These are phyloP conservation scores for Trypoxylus dichotomus DNA, from an alignment of 1,140 invertebrate species.

Conservation along the genomic window DNA sequence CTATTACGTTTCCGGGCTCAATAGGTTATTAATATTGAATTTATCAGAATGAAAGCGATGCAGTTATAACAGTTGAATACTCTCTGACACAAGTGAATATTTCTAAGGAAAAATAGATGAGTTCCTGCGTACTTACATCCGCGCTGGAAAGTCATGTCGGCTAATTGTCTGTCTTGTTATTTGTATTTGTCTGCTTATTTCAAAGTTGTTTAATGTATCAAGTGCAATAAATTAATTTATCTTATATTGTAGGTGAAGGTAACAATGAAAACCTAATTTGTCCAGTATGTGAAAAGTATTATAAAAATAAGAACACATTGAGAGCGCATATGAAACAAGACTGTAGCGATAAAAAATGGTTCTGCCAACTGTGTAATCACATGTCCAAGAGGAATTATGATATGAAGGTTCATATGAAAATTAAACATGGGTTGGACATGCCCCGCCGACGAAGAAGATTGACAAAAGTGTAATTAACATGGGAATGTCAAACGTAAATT, in stretches of 20 bases:
- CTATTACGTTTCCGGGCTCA: too few species aligned
- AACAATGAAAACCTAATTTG: constrained; percentile 14
- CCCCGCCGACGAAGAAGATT: neutral
- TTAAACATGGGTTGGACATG: neutral
- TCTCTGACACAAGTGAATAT: too few species aligned
- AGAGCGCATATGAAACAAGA: constrained; percentile 36
- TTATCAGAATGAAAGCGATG: too few species aligned
- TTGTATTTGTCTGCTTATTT: too few species aligned
- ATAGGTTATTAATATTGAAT: too few species aligned
- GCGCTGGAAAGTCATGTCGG: too few species aligned
- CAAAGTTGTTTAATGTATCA: neutral
- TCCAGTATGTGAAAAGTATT: constrained; percentile 27
- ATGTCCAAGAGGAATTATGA: constrained; percentile 33
- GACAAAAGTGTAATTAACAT: neutral
- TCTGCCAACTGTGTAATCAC: constrained; percentile 32
- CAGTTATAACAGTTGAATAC: too few species aligned
- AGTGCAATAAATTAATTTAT: neutral
- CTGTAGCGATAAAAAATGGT: constrained; percentile 34
- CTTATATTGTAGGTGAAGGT: neutral
- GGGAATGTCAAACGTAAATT: neutral
- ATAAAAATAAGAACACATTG: constrained; percentile 35
- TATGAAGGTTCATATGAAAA: constrained; percentile 29
- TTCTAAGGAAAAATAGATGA: too few species aligned
- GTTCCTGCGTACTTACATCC: too few species aligned
- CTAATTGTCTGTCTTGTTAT: too few species aligned